Evolutionary conservation across 2,888 invertebrate genomes (phyloP).

Genomic region (Nymphalis urticae): DNA sequence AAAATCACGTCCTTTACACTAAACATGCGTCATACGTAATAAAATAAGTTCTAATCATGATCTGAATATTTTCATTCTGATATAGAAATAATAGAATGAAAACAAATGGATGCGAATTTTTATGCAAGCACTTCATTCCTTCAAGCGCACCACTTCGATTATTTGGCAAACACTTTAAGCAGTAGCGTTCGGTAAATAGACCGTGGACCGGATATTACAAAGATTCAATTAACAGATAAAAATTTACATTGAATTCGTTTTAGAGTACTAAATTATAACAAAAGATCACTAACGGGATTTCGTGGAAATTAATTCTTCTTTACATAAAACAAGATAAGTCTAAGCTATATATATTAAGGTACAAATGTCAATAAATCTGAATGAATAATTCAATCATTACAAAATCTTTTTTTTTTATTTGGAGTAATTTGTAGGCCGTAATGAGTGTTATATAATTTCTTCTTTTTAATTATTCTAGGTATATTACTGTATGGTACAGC

Average conservation of each 20-base stretch:
- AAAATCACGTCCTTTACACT: too few species aligned
- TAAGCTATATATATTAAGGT: too few species aligned
- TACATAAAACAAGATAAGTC: too few species aligned
- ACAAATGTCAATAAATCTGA: too few species aligned
- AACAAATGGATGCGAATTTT: conserved; percentile 10
- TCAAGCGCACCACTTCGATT: conserved; percentile 18
- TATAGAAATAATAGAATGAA: not conserved
- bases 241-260: conserved; percentile 36
- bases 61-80: not conserved
- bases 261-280: conserved; percentile 27
- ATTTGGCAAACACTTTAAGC: conserved; percentile 26
- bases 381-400: too few species aligned
- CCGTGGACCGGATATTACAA: conserved; percentile 36
- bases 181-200: conserved; percentile 24
- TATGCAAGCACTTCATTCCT: conserved; percentile 14
- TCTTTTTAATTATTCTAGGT: too few species aligned
- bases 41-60: not conserved
- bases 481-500: too few species aligned
- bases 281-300: not conserved
- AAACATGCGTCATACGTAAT: too few species aligned
- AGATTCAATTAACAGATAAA: conserved; percentile 41
- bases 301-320: too few species aligned
- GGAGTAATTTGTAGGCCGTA: too few species aligned
- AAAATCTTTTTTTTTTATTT: too few species aligned
- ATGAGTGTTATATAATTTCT: too few species aligned